Evolutionary conservation across 23 tunicate genomes (phyloP), one percentile per base, ranked within the genome.

Genomic region (Styela plicata): DNA sequence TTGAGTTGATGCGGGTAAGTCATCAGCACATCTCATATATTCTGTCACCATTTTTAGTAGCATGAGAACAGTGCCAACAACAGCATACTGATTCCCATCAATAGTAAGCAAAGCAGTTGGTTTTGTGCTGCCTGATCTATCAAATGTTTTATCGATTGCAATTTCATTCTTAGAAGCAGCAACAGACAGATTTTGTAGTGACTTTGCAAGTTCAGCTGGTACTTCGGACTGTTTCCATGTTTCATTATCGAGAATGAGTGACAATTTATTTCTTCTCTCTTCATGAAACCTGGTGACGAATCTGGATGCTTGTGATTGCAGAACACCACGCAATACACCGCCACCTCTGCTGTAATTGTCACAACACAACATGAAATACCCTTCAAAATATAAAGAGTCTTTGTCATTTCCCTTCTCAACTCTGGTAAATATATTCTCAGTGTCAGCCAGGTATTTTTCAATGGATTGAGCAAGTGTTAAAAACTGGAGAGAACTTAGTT

Each of bases 161-260:
- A 28, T 71, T 21, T 71, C 34, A 32, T 33, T 28, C 17, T 66
- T 66, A 26, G 71, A 66, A 2, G 24, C 77, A 21, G 34, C 35
- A 30, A 44, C 78, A 31, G 74, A 80, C 35, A 91, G n/a, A 21
- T 66, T 52, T 24, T 76, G 74, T 31, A 91, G 84, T 31, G 82
- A 63, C 22, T 52, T 31, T 27, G 90, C 63, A 34, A 91, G 70
- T 65, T 91, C 90, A 20, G 63, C 24, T n/a, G 97, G 97, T 2
- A 91, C 97, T 73, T 91, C 97, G 0, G 97, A 90, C 84, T 91
- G 97, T 63, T 87, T 87, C 97, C 97, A 92, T 21, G 63, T 64
- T 80, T 92, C 97, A 80, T 84, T 87, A 70, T 92, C 97, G 20
- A 92, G 83, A 3, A 92, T 84, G 2, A 92, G 74, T 5, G 97